Conservation (phyloP, 23 tunicate species). For the Phallusia fumigata region DNA sequence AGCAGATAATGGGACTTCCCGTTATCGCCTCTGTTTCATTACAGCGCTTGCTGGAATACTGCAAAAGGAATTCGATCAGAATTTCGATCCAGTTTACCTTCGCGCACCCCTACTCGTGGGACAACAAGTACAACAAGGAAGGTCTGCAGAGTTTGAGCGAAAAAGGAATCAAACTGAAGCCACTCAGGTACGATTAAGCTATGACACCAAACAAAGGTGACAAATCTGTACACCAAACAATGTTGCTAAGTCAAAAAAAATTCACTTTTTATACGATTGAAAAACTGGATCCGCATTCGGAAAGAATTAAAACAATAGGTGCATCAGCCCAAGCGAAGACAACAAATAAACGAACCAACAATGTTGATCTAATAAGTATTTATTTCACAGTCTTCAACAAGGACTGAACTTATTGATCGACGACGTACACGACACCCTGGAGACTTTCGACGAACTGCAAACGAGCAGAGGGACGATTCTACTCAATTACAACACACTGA, state of each 20-base stretch:
- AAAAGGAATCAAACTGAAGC: conserved; percentile 64
- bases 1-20: background rate
- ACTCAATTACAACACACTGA: conserved; percentile 42
- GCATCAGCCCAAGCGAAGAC: no score
- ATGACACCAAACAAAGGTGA: no score
- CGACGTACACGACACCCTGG: conserved; percentile 66
- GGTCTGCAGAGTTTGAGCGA: conserved; percentile 56
- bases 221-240: no score
- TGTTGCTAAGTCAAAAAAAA: no score
- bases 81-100: conserved; percentile 37
- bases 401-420: conserved; percentile 40
- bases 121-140: conserved; percentile 92
- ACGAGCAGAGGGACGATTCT: conserved; percentile 80
- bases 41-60: conserved; percentile 69
- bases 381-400: conserved; percentile 47
- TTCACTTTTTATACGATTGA: no score
- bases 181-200: conserved; percentile 37
- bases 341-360: no score
- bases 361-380: no score
- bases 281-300: no score
- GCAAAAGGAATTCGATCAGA: conserved; percentile 66
- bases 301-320: no score
- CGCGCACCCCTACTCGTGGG: conserved; percentile 75
- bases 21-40: background rate
- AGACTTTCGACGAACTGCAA: conserved; percentile 63